A percentile compares a stretch with the other conserved stretches of the same genome.
Evolutionary conservation across 2,113 vertebrate genomes (phyloP).

Genomic region (Dendrocopos noguchii): DNA sequence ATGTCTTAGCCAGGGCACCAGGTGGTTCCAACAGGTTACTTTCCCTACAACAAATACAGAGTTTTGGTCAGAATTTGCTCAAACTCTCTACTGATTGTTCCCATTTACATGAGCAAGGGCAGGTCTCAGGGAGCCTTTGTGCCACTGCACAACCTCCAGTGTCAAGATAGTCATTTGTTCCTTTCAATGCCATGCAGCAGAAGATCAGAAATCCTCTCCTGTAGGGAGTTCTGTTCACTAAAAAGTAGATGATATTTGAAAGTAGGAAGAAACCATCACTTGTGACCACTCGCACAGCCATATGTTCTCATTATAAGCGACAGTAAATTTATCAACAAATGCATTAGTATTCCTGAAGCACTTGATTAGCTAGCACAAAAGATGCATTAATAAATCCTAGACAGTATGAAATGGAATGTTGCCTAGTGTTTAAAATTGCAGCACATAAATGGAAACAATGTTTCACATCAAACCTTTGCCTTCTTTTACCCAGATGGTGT

Average conservation of each 20-base stretch:
- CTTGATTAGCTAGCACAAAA: background rate
- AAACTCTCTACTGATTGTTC: background rate
- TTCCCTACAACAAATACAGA: background rate
- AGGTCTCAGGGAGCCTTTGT: background rate
- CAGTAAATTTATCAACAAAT: background rate
- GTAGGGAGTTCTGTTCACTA: background rate
- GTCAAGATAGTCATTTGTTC: rapidly evolving
- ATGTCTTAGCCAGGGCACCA: background rate
- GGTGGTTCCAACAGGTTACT: rapidly evolving
- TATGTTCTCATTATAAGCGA: background rate
- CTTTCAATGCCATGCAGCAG: background rate
- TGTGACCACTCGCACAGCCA: background rate
- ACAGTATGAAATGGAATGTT: background rate
- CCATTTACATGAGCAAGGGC: background rate
- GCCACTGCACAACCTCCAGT: background rate
- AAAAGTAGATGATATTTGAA: background rate
- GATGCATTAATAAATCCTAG: background rate
- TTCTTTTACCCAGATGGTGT: background rate
- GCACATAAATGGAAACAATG: background rate
- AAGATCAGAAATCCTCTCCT: background rate
- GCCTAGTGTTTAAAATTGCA: background rate
- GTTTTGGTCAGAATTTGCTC: background rate
- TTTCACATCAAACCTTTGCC: background rate
- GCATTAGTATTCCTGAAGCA: background rate
- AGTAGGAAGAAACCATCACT: background rate